These are phyloP conservation scores for Tupaia tana DNA, from an alignment of 2,113 vertebrate genomes.

Conservation along the genomic window DNA sequence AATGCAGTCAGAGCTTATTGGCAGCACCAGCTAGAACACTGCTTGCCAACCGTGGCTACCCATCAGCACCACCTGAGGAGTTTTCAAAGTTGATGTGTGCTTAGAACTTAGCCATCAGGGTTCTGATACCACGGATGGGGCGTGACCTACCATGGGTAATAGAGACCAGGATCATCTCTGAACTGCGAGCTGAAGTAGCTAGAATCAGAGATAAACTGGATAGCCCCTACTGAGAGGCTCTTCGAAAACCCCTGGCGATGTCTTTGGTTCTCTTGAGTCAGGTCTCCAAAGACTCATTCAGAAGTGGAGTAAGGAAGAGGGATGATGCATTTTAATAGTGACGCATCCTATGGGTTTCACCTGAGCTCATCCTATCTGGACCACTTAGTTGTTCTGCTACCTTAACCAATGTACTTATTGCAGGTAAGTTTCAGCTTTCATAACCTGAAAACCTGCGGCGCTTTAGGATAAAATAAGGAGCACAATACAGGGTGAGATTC, in stretches of 20 bases:
- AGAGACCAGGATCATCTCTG: background rate
- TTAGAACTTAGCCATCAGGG: background rate
- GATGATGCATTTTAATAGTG: rapidly evolving
- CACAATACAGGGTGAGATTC: too few relatives aligned
- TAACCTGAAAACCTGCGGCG: background rate
- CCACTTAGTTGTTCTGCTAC: background rate
- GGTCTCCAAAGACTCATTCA: background rate
- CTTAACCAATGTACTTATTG: background rate
- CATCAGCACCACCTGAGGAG: background rate
- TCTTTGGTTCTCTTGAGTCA: background rate
- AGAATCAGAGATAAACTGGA: background rate
- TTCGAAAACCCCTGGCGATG: background rate
- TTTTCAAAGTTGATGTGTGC: background rate
- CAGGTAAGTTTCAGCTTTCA: background rate
- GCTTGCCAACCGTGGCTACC: background rate
- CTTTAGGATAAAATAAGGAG: background rate
- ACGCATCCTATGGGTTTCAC: background rate
- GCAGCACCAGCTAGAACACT: background rate
- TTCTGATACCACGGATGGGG: background rate
- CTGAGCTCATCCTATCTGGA: background rate
- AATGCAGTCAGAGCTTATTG: background rate
- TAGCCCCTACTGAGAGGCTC: background rate
- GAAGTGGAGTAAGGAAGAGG: background rate
- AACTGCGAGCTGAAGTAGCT: background rate
- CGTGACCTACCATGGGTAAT: too few relatives aligned